Conservation (phyloP, 2,888 invertebrate genomes). For the Scaptodrosophila latifasciaeformis region DNA sequence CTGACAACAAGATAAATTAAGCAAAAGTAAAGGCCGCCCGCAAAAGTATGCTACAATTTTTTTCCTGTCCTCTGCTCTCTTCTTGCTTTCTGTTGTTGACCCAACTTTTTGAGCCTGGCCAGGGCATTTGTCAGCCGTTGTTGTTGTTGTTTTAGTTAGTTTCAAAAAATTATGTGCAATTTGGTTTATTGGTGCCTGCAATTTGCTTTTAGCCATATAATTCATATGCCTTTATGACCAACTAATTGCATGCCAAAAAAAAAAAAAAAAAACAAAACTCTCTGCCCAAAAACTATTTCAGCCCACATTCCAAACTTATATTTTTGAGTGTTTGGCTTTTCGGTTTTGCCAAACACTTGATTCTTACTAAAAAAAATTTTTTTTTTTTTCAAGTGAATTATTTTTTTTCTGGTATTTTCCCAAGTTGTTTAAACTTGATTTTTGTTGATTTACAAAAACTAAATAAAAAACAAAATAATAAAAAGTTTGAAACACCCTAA, state of each 20-base stretch:
- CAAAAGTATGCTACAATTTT: conserved; percentile 3
- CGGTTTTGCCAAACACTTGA: background rate
- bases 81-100: background rate
- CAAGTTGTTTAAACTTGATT: background rate
- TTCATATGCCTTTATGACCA: conserved; percentile 3
- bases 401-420: too few relatives aligned
- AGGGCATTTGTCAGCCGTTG: too few relatives aligned
- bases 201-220: conserved; percentile 2
- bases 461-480: background rate
- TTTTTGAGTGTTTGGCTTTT: background rate
- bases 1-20: conserved; percentile 63
- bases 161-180: conserved; percentile 4
- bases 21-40: conserved; percentile 27
- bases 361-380: background rate
- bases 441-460: too few relatives aligned
- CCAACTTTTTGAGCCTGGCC: background rate
- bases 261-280: too few relatives aligned
- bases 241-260: conserved; percentile 3
- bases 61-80: background rate
- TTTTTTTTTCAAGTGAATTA: too few relatives aligned
- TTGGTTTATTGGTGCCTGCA: background rate
- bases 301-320: conserved; percentile 2
- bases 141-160: too few relatives aligned
- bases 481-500: too few relatives aligned
- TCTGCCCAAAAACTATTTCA: background rate